phyloP scores from a whole-genome alignment of 35 echinoderm and acorn worm species.

The Nesometra sesokonis region DNA sequence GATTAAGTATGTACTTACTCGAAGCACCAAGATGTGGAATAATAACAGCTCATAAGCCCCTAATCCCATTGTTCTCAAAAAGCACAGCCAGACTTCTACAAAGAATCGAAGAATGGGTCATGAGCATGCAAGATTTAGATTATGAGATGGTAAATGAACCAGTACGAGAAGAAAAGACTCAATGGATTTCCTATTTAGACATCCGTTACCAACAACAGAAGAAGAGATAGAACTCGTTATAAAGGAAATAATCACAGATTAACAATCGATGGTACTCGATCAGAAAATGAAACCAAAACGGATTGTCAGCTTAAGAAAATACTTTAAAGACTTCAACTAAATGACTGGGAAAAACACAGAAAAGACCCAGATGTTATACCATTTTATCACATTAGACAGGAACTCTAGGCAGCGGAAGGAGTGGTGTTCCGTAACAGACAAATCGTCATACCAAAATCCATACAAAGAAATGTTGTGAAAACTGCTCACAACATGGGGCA shows the following conservation, averaged over 20 bases:
- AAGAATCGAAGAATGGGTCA: conserved; percentile 32
- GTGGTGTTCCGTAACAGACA: conserved; percentile 29
- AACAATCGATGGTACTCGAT: conserved; percentile 34
- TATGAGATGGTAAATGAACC: conserved; percentile 58
- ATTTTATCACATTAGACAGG: conserved; percentile 27
- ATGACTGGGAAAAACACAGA: conserved; percentile 34
- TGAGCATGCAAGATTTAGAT: neutral
- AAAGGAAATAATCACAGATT: conserved; percentile 19
- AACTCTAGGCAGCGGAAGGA: neutral
- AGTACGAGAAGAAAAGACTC: conserved; percentile 45
- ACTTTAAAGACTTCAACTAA: neutral
- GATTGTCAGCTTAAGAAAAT: conserved; percentile 36
- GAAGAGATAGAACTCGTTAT: conserved; percentile 48
- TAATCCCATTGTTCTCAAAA: no score
- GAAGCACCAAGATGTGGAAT: conserved; percentile 19
- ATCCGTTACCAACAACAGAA: conserved; percentile 32
- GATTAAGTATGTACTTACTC: no score
- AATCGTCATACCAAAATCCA: conserved; percentile 25
- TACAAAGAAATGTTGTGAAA: conserved; percentile 44
- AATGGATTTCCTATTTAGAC: no score
- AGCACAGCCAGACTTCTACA: conserved; percentile 21
- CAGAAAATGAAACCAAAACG: conserved; percentile 22
- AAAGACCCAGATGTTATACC: conserved; percentile 47
- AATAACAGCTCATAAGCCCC: no score
- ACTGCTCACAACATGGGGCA: conserved; percentile 43